phyloP scores from a whole-genome alignment of 2,113 vertebrate species.

The Lonchura striata region DNA sequence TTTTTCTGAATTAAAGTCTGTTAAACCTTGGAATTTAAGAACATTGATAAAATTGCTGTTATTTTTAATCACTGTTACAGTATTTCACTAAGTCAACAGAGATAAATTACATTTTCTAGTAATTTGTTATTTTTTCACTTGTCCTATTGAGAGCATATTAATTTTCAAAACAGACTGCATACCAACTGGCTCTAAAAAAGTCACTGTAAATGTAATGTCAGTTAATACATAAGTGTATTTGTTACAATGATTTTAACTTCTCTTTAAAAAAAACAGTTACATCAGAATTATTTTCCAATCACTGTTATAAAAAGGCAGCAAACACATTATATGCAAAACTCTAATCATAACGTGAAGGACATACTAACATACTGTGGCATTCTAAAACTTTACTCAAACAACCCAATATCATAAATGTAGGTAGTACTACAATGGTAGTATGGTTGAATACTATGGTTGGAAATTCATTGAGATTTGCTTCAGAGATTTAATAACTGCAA shows the following conservation, averaged over 20 bases:
- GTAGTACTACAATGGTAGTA: neutral
- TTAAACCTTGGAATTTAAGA: neutral
- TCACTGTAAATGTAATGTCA: neutral
- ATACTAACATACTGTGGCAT: neutral
- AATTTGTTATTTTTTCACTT: neutral
- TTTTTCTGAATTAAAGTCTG: neutral
- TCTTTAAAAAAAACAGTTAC: neutral
- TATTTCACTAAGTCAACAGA: neutral
- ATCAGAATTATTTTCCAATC: neutral
- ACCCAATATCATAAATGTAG: neutral
- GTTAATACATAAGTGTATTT: neutral
- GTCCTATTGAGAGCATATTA: neutral
- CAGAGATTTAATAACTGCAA: neutral
- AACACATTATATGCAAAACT: neutral
- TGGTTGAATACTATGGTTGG: neutral
- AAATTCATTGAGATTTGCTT: neutral
- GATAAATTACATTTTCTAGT: neutral
- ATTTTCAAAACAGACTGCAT: neutral
- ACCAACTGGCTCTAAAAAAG: neutral
- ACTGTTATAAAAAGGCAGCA: neutral
- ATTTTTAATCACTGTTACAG: neutral
- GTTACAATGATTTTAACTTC: neutral
- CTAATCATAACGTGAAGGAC: neutral
- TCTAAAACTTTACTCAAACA: neutral
- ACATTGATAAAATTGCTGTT: neutral